Base-by-base conservation (phyloP, 2,888 invertebrate genomes). In the Drosophila multiciliata region DNA sequence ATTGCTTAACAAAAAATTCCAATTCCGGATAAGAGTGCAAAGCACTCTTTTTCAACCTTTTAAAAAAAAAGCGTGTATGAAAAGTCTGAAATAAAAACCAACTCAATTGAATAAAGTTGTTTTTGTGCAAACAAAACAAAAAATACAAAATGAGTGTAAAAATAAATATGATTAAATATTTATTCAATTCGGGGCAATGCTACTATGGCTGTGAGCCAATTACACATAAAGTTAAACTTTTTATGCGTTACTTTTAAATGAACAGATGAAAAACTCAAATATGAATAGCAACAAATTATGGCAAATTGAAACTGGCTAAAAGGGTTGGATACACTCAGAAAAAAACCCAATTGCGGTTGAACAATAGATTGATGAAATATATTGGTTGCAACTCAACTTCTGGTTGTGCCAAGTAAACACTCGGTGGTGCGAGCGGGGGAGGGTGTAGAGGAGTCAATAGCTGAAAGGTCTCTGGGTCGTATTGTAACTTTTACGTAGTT, bases 91-190 rank as follows among this genome's bases (percentile, higher is more conserved):
- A 15, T 2, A 52, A 12, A 38, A 20, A 60, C 26, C 38, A n/a
- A 55, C 50, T 68, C 50, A 78, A 78, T 75, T 78, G 36, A 59
- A 69, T 58, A 40, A 66, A 66, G 48, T 66, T 60, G 26, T 45
- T 17, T 29, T 32, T 20, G 54, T 40, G 40, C 57, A 42, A 61
- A 36, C 40, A 49, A 42, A 61, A 36, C 40, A 49, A 62, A 40
- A 68, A 60, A 54, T 29, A 29, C 29, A 77, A 53, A 58, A 54
- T 26, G 33, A 32, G 64, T 64, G n/a, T 17, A 29, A 45, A 64
- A 58, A 26, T 12, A 38, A 29, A 55, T 36, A 59, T 26, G 12
- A 71, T 75, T 20, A 65, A 72, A 75, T 68, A 78, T 78, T 72
- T 45, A 67, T 66, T 33, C 38, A 40, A 33, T 54, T 52, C 38